A percentile compares a stretch with the other conserved stretches of the same genome.
These are phyloP conservation scores for Nysson spinosus DNA, from an alignment of 2,888 invertebrate genomes.

Conservation along the genomic window DNA sequence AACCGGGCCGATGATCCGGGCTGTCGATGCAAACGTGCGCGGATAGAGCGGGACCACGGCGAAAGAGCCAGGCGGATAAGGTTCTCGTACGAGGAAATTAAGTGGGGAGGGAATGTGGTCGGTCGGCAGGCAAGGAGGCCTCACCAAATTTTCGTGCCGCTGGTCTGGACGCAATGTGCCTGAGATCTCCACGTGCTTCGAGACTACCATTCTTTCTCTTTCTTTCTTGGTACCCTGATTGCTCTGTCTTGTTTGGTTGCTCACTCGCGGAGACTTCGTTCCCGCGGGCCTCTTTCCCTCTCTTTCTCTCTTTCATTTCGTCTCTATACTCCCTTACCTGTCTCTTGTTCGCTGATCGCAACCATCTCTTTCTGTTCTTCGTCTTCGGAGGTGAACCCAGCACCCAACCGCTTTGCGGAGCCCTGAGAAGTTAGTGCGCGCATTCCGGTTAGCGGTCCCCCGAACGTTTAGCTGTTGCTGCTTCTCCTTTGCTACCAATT, in stretches of 20 bases:
- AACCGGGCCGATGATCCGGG: slow-evolving; percentile 51
- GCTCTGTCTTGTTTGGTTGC: slow-evolving; percentile 28
- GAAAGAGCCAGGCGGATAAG: slow-evolving; percentile 62
- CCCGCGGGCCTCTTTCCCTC: slow-evolving; percentile 45
- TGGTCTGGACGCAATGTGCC: slow-evolving; percentile 60
- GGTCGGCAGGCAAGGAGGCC: slow-evolving; percentile 68
- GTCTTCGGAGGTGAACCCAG: slow-evolving; percentile 37
- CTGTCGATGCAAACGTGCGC: slow-evolving; percentile 58
- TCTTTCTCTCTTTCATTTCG: slow-evolving; percentile 26
- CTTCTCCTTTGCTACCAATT: slow-evolving; percentile 33
- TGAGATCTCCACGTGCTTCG: slow-evolving; percentile 65
- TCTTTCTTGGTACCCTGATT: slow-evolving; percentile 15
- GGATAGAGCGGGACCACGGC: slow-evolving; percentile 52
- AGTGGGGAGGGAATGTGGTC: slow-evolving; percentile 75
- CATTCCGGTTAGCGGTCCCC: slow-evolving; percentile 65
- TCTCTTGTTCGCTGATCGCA: slow-evolving; percentile 16
- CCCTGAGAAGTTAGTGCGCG: slow-evolving; percentile 55
- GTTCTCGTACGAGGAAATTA: slow-evolving; percentile 62
- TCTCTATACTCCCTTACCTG: slow-evolving; percentile 15
- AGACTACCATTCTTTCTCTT: slow-evolving; percentile 18
- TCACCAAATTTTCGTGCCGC: slow-evolving; percentile 68
- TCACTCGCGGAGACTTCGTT: slow-evolving; percentile 40
- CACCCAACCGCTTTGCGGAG: slow-evolving; percentile 55
- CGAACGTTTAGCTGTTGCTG: slow-evolving; percentile 47
- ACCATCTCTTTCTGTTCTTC: slow-evolving; percentile 38